These are phyloP conservation scores for Rhabditoides inermis DNA, from an alignment of 2,888 invertebrate genomes.

Conservation along the genomic window DNA sequence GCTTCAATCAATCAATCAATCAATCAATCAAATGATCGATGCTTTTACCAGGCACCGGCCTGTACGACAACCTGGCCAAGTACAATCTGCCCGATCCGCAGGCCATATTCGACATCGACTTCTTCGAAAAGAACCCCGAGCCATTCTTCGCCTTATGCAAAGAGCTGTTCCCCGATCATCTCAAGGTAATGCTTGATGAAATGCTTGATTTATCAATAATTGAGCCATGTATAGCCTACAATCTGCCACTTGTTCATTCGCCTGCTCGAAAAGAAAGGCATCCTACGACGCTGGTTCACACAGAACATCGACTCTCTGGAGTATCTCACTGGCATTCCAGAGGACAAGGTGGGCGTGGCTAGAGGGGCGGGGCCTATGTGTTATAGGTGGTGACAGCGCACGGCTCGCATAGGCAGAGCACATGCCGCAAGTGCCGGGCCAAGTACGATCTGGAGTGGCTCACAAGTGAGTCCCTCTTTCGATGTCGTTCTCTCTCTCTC, in stretches of 20 bases:
- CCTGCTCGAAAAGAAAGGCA: constrained; percentile 72
- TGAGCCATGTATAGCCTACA: too few relatives aligned
- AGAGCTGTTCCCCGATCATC: constrained; percentile 73
- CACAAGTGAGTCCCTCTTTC: constrained; percentile 14
- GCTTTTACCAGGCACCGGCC: constrained; percentile 65
- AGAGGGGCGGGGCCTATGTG: background rate
- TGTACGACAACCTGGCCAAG: constrained; percentile 78
- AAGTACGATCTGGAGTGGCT: constrained; percentile 53
- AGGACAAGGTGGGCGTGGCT: constrained; percentile 61
- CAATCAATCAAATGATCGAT: background rate
- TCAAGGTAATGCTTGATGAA: too few relatives aligned
- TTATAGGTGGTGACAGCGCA: constrained; percentile 76
- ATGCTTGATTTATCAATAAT: too few relatives aligned
- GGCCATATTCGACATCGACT: constrained; percentile 81
- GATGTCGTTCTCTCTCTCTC: background rate
- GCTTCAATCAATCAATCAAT: background rate
- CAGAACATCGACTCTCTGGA: constrained; percentile 91
- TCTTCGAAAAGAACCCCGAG: constrained; percentile 74
- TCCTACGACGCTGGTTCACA: constrained; percentile 59
- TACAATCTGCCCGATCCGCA: constrained; percentile 83
- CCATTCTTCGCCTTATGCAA: constrained; percentile 86
- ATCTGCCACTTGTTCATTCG: constrained; percentile 83
- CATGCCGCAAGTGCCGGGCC: constrained; percentile 54
- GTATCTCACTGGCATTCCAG: constrained; percentile 72
- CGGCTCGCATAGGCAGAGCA: constrained; percentile 68